Conservation (phyloP, 2,113 vertebrate species). For the Haemorhous mexicanus region DNA sequence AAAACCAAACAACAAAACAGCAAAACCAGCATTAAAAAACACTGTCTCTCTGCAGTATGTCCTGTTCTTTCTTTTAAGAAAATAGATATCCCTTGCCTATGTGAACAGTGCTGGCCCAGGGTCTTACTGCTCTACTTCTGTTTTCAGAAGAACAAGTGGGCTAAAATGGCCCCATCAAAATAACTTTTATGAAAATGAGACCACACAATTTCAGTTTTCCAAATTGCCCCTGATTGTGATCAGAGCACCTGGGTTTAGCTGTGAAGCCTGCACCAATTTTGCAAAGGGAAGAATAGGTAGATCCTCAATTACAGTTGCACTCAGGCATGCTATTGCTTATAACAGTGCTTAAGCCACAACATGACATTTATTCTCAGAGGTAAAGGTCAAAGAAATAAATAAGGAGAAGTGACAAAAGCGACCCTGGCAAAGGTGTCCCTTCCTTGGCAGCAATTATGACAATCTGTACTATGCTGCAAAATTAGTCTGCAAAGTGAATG, state of each 20-base stretch:
- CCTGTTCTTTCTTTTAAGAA: not conserved
- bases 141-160: not conserved
- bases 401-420: not conserved
- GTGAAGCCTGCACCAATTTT: not conserved
- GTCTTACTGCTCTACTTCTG: not conserved
- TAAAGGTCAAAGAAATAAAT: not conserved
- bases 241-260: not conserved
- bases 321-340: not conserved
- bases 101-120: not conserved
- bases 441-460: not conserved
- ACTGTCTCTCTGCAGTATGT: not conserved
- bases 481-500: not conserved
- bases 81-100: not conserved
- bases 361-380: not conserved
- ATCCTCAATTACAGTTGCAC: not conserved
- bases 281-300: not conserved
- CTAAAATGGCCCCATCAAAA: not conserved
- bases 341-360: not conserved
- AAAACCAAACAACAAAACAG: not conserved
- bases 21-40: not conserved
- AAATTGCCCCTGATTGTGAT: not conserved
- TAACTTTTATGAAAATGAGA: not conserved
- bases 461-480: not conserved
- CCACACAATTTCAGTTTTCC: not conserved
- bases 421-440: not conserved